Evolutionary conservation across 2,888 invertebrate species (phyloP), one percentile per base, ranked within the genome.

Genomic region (Chymomyza fuscimana): DNA sequence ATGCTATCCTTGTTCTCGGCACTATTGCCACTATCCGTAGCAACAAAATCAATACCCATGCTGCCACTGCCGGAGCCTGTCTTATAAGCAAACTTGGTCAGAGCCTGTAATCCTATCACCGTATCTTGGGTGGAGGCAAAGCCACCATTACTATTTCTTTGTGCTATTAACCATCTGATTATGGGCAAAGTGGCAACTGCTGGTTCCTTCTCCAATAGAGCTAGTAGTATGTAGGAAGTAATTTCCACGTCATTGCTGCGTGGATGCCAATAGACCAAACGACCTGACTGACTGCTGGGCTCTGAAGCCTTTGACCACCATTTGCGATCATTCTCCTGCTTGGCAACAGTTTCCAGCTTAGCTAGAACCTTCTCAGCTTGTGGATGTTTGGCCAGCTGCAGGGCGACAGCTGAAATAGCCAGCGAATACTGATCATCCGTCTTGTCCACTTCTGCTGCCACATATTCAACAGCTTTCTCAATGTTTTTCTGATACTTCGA

Each of bases 161-260:
- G 95, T 2, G 94, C 93, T 6, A 95, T 93, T 62, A 97, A 92
- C 96, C 96, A 97, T 67, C 95, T 93, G 0, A 95, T 93, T 2
- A 95, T 94, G 10, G 94, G 93, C 59, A 94, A 69, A 0, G 82
- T 64, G 22, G 78, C 77, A 32, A 88, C 89, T 3, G 89, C 84
- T 0, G 36, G 59, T 29, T 63, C 77, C 69, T 92, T 92, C 4
- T 91, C 91, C 68, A 93, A 93, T 15, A 95, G 87, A 0, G 96
- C 95, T 67, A 97, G 93, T 68, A 99, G 92, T 0, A 95, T 96
- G 91, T 98, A 99, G 0, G 98, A 95, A 0, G 98, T 98, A 81
- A 97, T 96, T 91, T 97, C 97, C 5, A 98, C 93, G 80, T 91
- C 91, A 0, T 95, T 94, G 54, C 96, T 95, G 72, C 94, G 93